These are phyloP conservation scores for Pyrrhia umbra DNA, from an alignment of 2,888 invertebrate species.

Conservation along the genomic window DNA sequence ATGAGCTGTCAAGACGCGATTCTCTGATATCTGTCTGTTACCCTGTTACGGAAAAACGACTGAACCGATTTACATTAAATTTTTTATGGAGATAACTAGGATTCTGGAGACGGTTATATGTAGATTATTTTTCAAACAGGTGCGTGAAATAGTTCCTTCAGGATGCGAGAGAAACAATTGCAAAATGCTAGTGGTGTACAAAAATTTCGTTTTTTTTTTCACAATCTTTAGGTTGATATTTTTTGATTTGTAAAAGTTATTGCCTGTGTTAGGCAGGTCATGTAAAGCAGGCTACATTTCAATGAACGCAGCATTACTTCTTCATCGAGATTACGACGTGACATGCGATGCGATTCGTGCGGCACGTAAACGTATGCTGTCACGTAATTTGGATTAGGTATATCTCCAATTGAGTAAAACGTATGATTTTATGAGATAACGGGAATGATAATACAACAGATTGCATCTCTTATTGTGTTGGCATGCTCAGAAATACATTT, in stretches of 20 bases:
- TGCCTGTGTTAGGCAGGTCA: neutral
- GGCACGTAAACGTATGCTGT: conserved; percentile 36
- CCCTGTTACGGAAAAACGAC: too few relatives aligned
- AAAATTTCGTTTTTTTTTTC: too few relatives aligned
- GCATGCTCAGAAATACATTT: neutral
- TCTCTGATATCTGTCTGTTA: too few relatives aligned
- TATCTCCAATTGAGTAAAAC: conserved; percentile 6
- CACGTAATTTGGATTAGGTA: conserved; percentile 28
- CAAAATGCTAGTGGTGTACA: too few relatives aligned
- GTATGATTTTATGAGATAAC: conserved; percentile 26
- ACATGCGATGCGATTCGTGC: conserved; percentile 5
- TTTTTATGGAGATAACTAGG: too few relatives aligned
- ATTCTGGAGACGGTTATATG: too few relatives aligned
- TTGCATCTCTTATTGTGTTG: conserved; percentile 4
- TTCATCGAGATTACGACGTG: conserved; percentile 4
- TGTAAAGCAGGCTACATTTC: conserved; percentile 7
- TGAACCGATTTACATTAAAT: too few relatives aligned
- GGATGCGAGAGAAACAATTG: too few relatives aligned
- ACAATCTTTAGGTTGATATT: neutral
- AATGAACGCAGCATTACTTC: conserved; percentile 10
- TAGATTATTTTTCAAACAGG: too few relatives aligned
- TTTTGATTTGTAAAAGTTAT: neutral
- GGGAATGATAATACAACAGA: conserved; percentile 2
- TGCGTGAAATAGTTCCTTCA: too few relatives aligned
- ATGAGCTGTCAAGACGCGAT: too few relatives aligned